These are phyloP conservation scores for Liopterus haemorrhoidalis DNA, from an alignment of 2,888 invertebrate genomes.

Conservation along the genomic window DNA sequence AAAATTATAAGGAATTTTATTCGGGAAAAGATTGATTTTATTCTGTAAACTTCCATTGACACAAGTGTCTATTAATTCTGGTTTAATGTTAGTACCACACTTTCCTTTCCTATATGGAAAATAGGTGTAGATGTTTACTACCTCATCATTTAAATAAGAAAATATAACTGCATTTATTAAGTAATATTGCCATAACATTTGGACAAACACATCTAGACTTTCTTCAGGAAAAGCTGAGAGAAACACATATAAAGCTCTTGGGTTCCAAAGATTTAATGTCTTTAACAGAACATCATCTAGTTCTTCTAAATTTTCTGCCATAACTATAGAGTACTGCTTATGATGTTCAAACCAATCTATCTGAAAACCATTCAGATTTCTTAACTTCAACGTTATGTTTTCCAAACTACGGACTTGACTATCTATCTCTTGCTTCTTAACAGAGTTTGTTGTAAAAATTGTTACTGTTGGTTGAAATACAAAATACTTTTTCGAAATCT, in stretches of 20 bases:
- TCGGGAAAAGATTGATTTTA: slow-evolving; percentile 7
- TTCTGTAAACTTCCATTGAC: background rate
- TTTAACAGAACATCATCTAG: slow-evolving; percentile 1
- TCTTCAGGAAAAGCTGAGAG: background rate
- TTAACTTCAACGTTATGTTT: background rate
- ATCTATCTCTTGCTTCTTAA: background rate
- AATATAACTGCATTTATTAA: slow-evolving; percentile 14
- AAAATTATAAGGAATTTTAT: slow-evolving; percentile 4
- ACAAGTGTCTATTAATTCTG: slow-evolving; percentile 3
- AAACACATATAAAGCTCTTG: slow-evolving; percentile 8
- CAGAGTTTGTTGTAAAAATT: slow-evolving; percentile 4
- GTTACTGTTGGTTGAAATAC: background rate
- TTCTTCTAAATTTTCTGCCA: slow-evolving; percentile 2
- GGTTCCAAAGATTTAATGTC: slow-evolving; percentile 6
- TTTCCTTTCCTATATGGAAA: slow-evolving; percentile 9
- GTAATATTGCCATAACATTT: slow-evolving; percentile 9
- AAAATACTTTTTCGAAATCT: too few species aligned
- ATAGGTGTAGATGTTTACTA: slow-evolving; percentile 1
- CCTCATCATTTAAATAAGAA: background rate
- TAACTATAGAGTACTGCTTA: background rate
- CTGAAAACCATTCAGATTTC: slow-evolving; percentile 5
- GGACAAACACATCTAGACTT: background rate
- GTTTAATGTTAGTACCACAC: slow-evolving; percentile 1
- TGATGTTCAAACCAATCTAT: slow-evolving; percentile 5
- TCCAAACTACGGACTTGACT: background rate